Conservation (phyloP, 1,140 invertebrate genomes). For the Trypoxylus dichotomus region DNA sequence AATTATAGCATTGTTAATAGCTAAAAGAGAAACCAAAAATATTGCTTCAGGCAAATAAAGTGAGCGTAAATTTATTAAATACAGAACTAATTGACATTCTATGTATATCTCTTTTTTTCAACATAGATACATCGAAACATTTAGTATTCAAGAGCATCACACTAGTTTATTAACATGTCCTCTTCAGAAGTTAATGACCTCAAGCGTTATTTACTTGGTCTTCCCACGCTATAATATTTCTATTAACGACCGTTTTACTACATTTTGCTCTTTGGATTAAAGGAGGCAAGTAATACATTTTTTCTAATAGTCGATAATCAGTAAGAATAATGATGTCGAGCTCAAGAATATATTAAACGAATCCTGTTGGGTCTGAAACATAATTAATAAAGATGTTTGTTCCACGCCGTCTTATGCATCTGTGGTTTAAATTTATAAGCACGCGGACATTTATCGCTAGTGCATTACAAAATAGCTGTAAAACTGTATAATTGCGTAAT, state of each 20-base stretch:
- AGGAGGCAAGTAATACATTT: background rate
- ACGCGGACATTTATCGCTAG: background rate
- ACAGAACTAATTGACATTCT: too few species aligned
- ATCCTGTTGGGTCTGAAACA: background rate
- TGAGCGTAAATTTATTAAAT: too few species aligned
- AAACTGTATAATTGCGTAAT: background rate
- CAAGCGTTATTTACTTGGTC: background rate
- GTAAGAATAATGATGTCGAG: background rate
- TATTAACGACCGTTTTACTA: background rate
- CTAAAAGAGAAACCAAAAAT: too few species aligned
- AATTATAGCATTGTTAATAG: too few species aligned
- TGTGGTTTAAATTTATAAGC: background rate
- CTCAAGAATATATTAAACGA: background rate
- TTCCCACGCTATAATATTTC: background rate
- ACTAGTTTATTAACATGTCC: background rate
- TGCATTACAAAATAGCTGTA: background rate
- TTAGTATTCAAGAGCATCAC: background rate
- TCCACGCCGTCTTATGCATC: background rate
- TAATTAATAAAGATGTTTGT: background rate
- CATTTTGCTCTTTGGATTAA: background rate
- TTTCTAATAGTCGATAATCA: background rate
- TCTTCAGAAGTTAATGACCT: background rate
- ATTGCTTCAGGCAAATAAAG: too few species aligned
- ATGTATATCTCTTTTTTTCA: background rate
- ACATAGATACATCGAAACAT: background rate